Evolutionary conservation across 2,888 invertebrate genomes (phyloP).

Genomic region (Drosophila kuntzei): DNA sequence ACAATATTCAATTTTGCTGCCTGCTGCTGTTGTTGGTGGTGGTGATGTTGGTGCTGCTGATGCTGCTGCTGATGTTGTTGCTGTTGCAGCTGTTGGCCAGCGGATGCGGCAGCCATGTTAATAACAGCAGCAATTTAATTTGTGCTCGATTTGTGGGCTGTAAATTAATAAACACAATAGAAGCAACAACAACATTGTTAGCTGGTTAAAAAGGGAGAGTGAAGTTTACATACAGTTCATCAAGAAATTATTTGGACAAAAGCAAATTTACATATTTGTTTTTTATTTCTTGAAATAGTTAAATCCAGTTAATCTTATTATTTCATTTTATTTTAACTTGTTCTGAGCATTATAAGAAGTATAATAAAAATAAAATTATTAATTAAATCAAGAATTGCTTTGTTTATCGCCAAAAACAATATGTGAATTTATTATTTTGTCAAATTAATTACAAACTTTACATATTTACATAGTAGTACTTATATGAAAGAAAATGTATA

Average conservation of each 20-base stretch:
- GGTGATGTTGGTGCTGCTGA: constrained; percentile 76
- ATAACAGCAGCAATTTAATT: constrained; percentile 63
- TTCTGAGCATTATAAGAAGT: too few relatives aligned
- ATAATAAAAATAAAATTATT: too few relatives aligned
- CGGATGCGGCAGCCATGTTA: constrained; percentile 85
- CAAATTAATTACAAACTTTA: too few relatives aligned
- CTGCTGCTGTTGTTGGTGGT: constrained; percentile 61
- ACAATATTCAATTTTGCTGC: constrained; percentile 78
- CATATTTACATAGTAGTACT: too few relatives aligned
- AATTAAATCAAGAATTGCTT: too few relatives aligned
- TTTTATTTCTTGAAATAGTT: too few relatives aligned
- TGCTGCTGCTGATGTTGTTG: constrained; percentile 69
- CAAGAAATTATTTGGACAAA: neutral
- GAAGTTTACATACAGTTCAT: neutral
- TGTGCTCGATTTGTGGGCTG: constrained; percentile 54
- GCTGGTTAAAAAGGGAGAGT: constrained; percentile 17
- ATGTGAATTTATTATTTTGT: too few relatives aligned
- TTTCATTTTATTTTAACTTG: too few relatives aligned
- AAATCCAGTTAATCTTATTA: too few relatives aligned
- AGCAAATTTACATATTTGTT: neutral
- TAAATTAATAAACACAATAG: constrained; percentile 1
- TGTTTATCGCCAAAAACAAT: too few relatives aligned
- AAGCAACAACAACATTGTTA: constrained; percentile 10
- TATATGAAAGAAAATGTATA: too few relatives aligned
- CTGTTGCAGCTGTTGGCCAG: constrained; percentile 83